Percentiles rank a stretch among this genome's conserved stretches.
Conservation (phyloP, 2,888 invertebrate genomes). For the Bembecia ichneumoniformis region DNA sequence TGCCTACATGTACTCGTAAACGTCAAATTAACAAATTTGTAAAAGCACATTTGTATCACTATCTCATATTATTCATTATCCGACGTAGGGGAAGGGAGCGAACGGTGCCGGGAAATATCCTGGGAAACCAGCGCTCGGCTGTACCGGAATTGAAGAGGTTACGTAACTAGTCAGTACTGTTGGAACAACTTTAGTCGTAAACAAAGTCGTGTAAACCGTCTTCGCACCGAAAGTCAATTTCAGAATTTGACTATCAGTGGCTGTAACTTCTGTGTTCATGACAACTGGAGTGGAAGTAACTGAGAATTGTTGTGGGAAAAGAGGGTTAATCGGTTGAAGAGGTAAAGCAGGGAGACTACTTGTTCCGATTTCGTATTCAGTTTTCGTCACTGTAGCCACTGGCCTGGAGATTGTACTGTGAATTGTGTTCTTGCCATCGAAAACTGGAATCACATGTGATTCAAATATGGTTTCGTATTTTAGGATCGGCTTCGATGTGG, state of each 20-base stretch:
- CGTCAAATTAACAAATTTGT: background rate
- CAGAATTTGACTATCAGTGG: slow-evolving; percentile 85
- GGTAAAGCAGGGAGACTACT: slow-evolving; percentile 76
- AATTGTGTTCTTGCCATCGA: slow-evolving; percentile 81
- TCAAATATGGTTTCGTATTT: slow-evolving; percentile 85
- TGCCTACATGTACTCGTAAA: background rate
- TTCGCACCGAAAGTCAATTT: slow-evolving; percentile 93
- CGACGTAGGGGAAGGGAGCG: slow-evolving; percentile 82
- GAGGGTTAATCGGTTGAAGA: slow-evolving; percentile 71
- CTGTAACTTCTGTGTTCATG: slow-evolving; percentile 82
- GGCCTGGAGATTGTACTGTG: slow-evolving; percentile 85
- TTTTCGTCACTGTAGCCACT: slow-evolving; percentile 83
- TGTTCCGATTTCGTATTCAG: slow-evolving; percentile 83
- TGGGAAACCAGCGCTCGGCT: slow-evolving; percentile 79
- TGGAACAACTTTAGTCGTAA: slow-evolving; percentile 86
- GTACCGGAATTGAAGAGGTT: slow-evolving; percentile 83
- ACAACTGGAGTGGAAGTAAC: slow-evolving; percentile 86
- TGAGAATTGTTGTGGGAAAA: slow-evolving; percentile 77
- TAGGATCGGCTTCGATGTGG: slow-evolving; percentile 83
- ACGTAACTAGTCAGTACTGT: slow-evolving; percentile 87
- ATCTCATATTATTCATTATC: slow-evolving; percentile 50
- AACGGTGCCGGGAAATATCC: slow-evolving; percentile 85
- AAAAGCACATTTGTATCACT: background rate
- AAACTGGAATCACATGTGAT: slow-evolving; percentile 84
- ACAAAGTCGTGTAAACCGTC: slow-evolving; percentile 89